Conservation (phyloP, 2,113 vertebrate species). For the Maccullochella peelii region DNA sequence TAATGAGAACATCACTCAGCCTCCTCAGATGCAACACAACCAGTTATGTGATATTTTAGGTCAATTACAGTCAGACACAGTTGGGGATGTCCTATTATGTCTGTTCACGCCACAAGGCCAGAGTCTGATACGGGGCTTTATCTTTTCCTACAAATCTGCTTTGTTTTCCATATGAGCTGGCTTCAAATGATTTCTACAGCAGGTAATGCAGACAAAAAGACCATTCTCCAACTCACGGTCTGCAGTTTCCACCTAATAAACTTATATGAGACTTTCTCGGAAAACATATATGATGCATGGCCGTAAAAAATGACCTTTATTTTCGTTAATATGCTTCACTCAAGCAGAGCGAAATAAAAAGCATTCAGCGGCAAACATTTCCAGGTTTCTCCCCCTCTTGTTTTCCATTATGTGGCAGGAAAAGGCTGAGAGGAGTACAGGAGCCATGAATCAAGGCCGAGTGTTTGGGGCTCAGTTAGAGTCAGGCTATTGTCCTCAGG, state of each 20-base stretch:
- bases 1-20: neutral
- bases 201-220: neutral
- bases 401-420: slow-evolving; percentile 62
- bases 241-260: slow-evolving; percentile 11
- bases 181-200: neutral
- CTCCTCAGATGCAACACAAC: neutral
- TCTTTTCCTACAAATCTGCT: neutral
- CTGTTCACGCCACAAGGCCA: no score
- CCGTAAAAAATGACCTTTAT: neutral
- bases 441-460: slow-evolving; percentile 61
- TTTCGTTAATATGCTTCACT: slow-evolving; percentile 30
- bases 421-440: slow-evolving; percentile 30
- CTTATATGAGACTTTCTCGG: neutral
- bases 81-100: neutral
- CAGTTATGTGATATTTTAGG: neutral
- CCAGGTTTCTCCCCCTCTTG: slow-evolving; percentile 6
- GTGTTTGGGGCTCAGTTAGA: slow-evolving; percentile 34
- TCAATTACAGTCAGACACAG: neutral
- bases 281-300: slow-evolving; percentile 5
- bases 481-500: slow-evolving; percentile 39
- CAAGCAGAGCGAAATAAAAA: slow-evolving; percentile 49
- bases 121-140: neutral
- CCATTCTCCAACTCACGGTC: neutral
- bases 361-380: slow-evolving; percentile 32
- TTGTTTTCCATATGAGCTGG: neutral